A percentile compares a stretch with the other conserved stretches of the same genome.
phyloP scores from a whole-genome alignment of 2,797 vertebrate genomes.

The Psittacula derbiana region DNA sequence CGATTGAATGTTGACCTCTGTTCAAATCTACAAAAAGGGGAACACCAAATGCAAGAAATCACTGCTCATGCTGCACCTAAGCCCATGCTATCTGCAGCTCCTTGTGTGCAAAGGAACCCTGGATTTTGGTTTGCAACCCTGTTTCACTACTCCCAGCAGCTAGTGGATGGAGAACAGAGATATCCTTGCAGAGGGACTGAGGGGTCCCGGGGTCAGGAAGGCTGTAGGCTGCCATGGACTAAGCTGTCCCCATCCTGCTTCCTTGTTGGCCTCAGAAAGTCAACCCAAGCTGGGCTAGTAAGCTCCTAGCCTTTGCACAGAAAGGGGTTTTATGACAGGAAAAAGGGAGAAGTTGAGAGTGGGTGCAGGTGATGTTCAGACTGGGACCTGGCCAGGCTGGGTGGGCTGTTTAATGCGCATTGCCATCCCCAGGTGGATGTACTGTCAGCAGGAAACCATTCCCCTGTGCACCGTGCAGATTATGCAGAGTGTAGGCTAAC shows the following conservation, averaged over 20 bases:
- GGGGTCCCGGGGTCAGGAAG: not conserved
- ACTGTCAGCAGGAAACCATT: not conserved
- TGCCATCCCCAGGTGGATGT: not conserved
- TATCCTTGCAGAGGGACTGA: not conserved
- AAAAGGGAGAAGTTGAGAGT: not conserved
- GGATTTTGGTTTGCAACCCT: not conserved
- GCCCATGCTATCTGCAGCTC: fast-evolving
- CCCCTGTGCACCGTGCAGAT: not conserved
- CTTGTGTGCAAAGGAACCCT: not conserved
- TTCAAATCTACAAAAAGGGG: not conserved
- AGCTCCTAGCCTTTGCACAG: not conserved
- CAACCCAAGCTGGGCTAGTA: not conserved
- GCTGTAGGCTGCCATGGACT: not conserved
- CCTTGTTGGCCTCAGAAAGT: not conserved
- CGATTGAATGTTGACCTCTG: not conserved
- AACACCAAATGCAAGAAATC: fast-evolving
- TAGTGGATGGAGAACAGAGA: not conserved
- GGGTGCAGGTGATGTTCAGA: not conserved
- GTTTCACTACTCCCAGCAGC: not conserved
- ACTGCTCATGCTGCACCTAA: fast-evolving
- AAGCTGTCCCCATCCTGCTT: not conserved
- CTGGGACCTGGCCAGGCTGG: not conserved
- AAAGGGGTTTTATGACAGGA: not conserved
- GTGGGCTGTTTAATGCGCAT: not conserved
- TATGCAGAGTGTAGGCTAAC: not conserved